A percentile compares a stretch with the other conserved stretches of the same genome.
These are phyloP conservation scores for Tetrao urogallus DNA, from an alignment of 2,113 vertebrate species.

Conservation along the genomic window DNA sequence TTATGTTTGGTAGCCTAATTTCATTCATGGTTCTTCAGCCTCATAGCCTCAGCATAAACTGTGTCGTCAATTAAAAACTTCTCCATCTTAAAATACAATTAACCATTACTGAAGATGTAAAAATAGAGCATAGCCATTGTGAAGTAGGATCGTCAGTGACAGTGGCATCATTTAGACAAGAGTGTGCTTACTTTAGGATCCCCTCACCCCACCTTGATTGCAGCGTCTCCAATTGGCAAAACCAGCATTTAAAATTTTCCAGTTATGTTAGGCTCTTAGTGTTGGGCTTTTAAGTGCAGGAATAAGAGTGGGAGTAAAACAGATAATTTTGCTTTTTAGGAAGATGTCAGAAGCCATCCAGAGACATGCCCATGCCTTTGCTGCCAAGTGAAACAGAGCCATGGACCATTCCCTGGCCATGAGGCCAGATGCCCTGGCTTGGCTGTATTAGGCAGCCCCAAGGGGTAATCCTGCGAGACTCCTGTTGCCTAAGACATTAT, in stretches of 20 bases:
- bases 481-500: not conserved
- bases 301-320: not conserved
- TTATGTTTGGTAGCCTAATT: not conserved
- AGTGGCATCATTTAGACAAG: not conserved
- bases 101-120: not conserved
- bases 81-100: not conserved
- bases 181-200: not conserved
- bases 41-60: not conserved
- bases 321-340: not conserved
- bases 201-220: not conserved
- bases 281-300: not conserved
- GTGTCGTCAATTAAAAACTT: not conserved
- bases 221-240: not conserved
- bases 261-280: not conserved
- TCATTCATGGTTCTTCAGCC: not conserved
- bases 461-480: not conserved
- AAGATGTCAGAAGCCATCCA: not conserved
- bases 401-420: not conserved
- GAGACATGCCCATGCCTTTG: not conserved
- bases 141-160: not conserved
- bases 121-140: not conserved
- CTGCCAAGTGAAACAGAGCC: not conserved
- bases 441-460: not conserved
- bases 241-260: not conserved
- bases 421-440: not conserved